phyloP scores from a whole-genome alignment of 2,113 vertebrate species.

The Stegastes partitus region DNA sequence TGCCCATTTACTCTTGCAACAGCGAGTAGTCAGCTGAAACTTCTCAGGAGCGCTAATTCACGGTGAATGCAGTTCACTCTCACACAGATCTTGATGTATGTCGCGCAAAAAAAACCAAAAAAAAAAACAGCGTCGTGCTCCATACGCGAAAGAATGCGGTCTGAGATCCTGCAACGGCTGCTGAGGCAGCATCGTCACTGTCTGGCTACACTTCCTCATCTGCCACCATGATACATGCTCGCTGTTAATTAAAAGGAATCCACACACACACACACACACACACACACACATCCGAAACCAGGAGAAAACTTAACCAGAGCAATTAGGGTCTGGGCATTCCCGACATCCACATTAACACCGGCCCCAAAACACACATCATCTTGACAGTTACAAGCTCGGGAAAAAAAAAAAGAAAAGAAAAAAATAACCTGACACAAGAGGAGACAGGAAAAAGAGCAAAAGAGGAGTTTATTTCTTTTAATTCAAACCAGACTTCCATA shows the following conservation, averaged over 20 bases:
- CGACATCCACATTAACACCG: constrained; percentile 46
- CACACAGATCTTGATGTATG: constrained; percentile 5
- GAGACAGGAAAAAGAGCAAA: constrained; percentile 49
- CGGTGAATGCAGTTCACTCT: neutral
- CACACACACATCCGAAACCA: constrained; percentile 8
- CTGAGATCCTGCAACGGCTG: constrained; percentile 19
- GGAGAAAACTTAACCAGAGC: constrained; percentile 54
- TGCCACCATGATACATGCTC: constrained; percentile 42
- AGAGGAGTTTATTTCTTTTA: constrained; percentile 84
- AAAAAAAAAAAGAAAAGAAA: constrained; percentile 29
- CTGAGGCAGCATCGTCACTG: constrained; percentile 47
- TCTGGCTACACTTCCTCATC: constrained; percentile 55
- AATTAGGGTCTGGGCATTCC: constrained; percentile 58
- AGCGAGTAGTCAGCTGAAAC: constrained; percentile 3
- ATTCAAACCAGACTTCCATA: constrained; percentile 92
- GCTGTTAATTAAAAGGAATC: constrained; percentile 65
- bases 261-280: constrained; percentile 5
- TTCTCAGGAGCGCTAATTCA: neutral
- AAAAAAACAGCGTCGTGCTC: neutral
- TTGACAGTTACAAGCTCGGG: constrained; percentile 71
- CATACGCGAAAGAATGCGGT: constrained; percentile 8
- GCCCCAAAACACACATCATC: constrained; percentile 64
- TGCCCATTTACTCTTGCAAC: constrained; percentile 17
- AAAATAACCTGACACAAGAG: constrained; percentile 28
- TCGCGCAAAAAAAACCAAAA: neutral